Evolutionary conservation across 2,888 invertebrate genomes (phyloP), one percentile per base, ranked within the genome.

Genomic region (Tineola bisselliella): DNA sequence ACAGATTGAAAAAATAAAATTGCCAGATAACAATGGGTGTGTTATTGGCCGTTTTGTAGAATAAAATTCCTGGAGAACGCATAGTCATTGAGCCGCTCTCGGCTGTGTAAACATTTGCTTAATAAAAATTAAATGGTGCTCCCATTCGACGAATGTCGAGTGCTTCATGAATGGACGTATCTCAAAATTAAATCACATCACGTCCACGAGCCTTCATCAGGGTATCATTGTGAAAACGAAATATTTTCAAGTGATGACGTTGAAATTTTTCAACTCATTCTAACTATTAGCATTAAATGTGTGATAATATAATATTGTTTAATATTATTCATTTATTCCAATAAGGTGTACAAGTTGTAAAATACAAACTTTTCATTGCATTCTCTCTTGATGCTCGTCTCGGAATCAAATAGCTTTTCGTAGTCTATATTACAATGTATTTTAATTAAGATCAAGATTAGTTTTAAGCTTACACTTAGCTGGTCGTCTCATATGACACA

Each of bases 1-100:
- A 4, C 25, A 25, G 25, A 25, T 25, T 25, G 25, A 38, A n/a
- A 38, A 48, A 48, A 48, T 10, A 48, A 48, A 48, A 48, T 25
- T 48, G 48, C 48, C 13, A 15, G 44, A 44, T 30, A 25, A 60
- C 60, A 60, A 60, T 60, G 17, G 30, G 13, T 19, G 10, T 44
- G 48, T 80, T 81, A 82, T 83, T 84, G 77, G 83, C 81, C 76
- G 75, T 78, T 81, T 81, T 79, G 81, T 79, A 72, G 74, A 78
- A 76, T 74, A 72, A 75, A 76, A 76, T 79, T 76, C 78, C 79
- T 79, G 79, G 76, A 72, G 77, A 79, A 73, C 70, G 77, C 76
- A 72, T 70, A 79, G 76, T 77, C 79, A 78, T 76, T 72, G 67
- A 67, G 68, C 69, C 67, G 70, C 8, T 11, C 58, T 80, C 81